phyloP scores from a whole-genome alignment of 2,113 vertebrate genomes.

The Gymnarchus niloticus region DNA sequence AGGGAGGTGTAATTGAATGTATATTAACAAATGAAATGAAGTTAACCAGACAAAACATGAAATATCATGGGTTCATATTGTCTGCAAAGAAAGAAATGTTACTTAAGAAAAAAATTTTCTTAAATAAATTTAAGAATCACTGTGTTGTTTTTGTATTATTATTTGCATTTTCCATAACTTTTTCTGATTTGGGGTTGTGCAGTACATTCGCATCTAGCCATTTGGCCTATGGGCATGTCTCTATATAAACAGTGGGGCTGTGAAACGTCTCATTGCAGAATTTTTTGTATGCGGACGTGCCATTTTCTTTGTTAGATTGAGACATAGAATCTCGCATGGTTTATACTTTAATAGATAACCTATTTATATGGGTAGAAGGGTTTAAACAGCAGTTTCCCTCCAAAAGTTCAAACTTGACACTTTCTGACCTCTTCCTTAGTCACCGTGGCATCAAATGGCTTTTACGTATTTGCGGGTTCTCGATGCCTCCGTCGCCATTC shows the following conservation, averaged over 20 bases:
- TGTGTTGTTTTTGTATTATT: too few relatives aligned
- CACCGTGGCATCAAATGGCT: background rate
- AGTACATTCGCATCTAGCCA: background rate
- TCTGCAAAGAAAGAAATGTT: too few relatives aligned
- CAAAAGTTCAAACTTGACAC: background rate
- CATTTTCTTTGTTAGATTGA: background rate
- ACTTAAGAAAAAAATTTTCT: too few relatives aligned
- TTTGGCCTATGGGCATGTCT: background rate
- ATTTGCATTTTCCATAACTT: too few relatives aligned
- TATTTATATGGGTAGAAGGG: background rate
- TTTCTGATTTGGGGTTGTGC: background rate
- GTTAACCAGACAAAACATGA: too few relatives aligned
- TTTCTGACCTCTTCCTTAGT: background rate
- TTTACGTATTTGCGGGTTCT: background rate
- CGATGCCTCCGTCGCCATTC: background rate
- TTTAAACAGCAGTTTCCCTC: background rate
- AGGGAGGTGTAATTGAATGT: too few relatives aligned
- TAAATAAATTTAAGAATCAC: too few relatives aligned
- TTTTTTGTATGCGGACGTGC: background rate
- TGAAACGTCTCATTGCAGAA: background rate
- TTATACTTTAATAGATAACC: background rate
- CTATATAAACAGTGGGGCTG: background rate
- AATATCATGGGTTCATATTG: too few relatives aligned
- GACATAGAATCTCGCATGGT: background rate
- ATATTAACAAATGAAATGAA: too few relatives aligned